Conservation (phyloP, 2,113 vertebrate genomes). For the Ancistrus triradiatus region DNA sequence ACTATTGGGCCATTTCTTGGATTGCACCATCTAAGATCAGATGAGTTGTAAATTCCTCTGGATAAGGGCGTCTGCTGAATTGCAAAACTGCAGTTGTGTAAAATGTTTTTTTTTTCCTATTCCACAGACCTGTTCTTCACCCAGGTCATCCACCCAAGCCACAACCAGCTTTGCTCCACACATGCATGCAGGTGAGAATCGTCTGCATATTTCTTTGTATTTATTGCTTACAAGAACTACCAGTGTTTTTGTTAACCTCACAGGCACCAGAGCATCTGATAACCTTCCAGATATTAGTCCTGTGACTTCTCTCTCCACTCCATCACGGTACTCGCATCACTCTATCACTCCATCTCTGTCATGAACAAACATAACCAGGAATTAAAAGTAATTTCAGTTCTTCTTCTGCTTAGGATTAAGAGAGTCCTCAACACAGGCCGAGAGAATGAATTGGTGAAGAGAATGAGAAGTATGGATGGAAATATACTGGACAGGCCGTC, state of each 20-base stretch:
- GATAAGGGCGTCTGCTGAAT: no score
- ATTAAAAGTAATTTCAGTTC: not conserved
- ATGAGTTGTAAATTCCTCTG: no score
- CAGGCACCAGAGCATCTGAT: slow-evolving; percentile 45
- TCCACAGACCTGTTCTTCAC: slow-evolving; percentile 11
- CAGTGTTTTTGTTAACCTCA: slow-evolving; percentile 4
- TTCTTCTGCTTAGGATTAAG: slow-evolving; percentile 28
- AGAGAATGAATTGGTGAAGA: slow-evolving; percentile 12
- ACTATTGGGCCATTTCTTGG: no score
- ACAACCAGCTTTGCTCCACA: not conserved
- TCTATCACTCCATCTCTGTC: not conserved
- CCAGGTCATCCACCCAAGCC: not conserved
- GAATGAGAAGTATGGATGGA: not conserved
- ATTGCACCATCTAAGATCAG: no score
- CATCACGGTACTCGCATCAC: slow-evolving; percentile 50
- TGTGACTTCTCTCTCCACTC: slow-evolving; percentile 49
- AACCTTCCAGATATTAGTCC: slow-evolving; percentile 53
- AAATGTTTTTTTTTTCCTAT: not conserved
- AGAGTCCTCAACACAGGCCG: not conserved
- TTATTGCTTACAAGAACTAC: not conserved
- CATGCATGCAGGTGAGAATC: slow-evolving; percentile 19
- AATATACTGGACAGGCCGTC: slow-evolving; percentile 7
- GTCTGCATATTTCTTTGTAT: not conserved
- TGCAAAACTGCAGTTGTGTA: no score
- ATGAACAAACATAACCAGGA: not conserved